Conservation (phyloP, 2,888 invertebrate genomes). For the Mythimna ferrago region DNA sequence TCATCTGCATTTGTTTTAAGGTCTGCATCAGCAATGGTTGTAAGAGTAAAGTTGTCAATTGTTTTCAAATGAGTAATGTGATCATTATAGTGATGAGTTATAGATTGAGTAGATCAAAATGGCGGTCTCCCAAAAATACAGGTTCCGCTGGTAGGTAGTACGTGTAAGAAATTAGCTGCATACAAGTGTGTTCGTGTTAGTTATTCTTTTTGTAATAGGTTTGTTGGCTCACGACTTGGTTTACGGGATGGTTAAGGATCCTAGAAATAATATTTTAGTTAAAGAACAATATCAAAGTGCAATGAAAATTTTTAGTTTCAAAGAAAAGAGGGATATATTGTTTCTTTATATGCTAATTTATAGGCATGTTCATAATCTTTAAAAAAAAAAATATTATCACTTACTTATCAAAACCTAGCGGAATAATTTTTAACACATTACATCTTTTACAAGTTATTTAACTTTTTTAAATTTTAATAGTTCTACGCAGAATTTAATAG, state of each 20-base stretch:
- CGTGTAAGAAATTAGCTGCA: conserved; percentile 80
- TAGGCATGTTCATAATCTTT: too few relatives aligned
- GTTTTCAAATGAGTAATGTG: conserved; percentile 57
- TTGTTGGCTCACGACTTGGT: conserved; percentile 20
- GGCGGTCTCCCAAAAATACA: conserved; percentile 86
- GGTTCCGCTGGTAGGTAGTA: conserved; percentile 81
- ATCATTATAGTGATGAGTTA: conserved; percentile 80
- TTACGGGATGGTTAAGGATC: not conserved
- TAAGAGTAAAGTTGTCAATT: not conserved
- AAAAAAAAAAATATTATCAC: too few relatives aligned
- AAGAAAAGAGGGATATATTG: too few relatives aligned
- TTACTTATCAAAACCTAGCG: too few relatives aligned
- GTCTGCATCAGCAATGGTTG: conserved; percentile 63
- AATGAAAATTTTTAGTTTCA: not conserved
- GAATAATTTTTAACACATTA: too few relatives aligned
- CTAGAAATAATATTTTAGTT: not conserved
- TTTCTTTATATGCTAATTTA: too few relatives aligned
- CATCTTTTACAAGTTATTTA: too few relatives aligned
- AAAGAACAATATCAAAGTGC: too few relatives aligned
- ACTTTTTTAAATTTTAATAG: too few relatives aligned
- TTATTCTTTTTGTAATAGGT: conserved; percentile 35
- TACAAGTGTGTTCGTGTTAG: conserved; percentile 50
- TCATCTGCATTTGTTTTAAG: not conserved
- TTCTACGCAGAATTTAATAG: too few relatives aligned
- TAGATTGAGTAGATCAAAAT: conserved; percentile 86